A percentile compares a stretch with the other conserved stretches of the same genome.
Conservation (phyloP, 2,797 vertebrate genomes). For the Mus minutoides region DNA sequence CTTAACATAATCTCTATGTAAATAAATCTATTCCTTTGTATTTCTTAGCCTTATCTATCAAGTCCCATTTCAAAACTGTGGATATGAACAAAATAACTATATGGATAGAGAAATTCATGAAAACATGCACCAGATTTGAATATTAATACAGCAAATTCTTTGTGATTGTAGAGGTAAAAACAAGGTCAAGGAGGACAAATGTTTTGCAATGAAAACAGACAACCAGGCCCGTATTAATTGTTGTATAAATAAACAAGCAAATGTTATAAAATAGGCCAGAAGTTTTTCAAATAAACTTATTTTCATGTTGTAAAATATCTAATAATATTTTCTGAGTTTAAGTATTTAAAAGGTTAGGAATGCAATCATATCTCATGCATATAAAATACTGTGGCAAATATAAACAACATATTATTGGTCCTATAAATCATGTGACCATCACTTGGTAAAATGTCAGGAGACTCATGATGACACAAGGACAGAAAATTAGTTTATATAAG, state of each 20-base stretch:
- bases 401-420: not conserved
- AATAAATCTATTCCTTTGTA: constrained; percentile 85
- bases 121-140: constrained; percentile 64
- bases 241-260: constrained; percentile 8
- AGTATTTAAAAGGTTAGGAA: not conserved
- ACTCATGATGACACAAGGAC: not conserved
- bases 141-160: constrained; percentile 59
- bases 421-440: not conserved
- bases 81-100: constrained; percentile 78
- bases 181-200: not conserved
- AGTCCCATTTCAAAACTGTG: constrained; percentile 79
- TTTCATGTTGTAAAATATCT: not conserved
- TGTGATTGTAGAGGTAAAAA: not conserved
- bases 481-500: not conserved
- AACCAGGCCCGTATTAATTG: not conserved
- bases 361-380: not conserved
- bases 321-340: not conserved
- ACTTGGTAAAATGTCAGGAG: not conserved
- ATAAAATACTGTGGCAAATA: not conserved
- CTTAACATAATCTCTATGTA: constrained; percentile 85
- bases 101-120: constrained; percentile 73
- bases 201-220: not conserved
- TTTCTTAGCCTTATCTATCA: constrained; percentile 84
- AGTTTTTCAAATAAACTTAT: not conserved
- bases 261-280: not conserved